Conservation (phyloP, 1,140 invertebrate species). For the Schlechtendalia chinensis region DNA sequence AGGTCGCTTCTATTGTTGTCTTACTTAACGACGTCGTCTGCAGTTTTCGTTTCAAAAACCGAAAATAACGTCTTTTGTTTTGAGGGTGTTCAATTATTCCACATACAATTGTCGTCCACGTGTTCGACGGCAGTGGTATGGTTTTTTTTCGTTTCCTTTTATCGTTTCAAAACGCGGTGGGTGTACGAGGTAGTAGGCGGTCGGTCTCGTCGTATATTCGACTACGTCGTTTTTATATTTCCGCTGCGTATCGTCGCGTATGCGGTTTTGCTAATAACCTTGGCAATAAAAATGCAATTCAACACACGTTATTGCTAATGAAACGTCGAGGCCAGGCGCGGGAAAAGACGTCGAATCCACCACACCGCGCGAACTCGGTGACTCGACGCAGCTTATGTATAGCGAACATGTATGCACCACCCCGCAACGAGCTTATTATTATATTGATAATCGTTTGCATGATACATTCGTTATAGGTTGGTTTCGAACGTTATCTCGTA, state of each 20-base stretch:
- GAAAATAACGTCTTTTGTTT: neutral
- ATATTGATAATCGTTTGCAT: no score
- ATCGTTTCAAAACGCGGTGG: no score
- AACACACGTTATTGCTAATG: neutral
- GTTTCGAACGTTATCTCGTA: no score
- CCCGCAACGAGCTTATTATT: no score
- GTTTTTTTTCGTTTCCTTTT: neutral
- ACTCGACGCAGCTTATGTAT: no score
- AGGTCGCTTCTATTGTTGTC: neutral
- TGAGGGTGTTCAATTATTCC: constrained; percentile 4
- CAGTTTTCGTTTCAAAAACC: neutral
- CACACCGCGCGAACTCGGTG: no score
- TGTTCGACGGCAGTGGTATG: no score
- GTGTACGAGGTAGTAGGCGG: no score
- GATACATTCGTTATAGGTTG: no score
- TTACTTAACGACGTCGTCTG: neutral
- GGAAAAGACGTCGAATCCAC: no score
- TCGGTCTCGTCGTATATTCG: no score
- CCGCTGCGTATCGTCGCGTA: neutral
- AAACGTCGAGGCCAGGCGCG: neutral
- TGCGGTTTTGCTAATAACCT: neutral
- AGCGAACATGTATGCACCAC: no score
- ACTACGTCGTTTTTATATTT: neutral
- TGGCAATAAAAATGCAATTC: neutral
- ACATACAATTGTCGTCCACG: neutral